Base-by-base conservation (phyloP, 2,888 invertebrate species). In the Osmoderma eremita region DNA sequence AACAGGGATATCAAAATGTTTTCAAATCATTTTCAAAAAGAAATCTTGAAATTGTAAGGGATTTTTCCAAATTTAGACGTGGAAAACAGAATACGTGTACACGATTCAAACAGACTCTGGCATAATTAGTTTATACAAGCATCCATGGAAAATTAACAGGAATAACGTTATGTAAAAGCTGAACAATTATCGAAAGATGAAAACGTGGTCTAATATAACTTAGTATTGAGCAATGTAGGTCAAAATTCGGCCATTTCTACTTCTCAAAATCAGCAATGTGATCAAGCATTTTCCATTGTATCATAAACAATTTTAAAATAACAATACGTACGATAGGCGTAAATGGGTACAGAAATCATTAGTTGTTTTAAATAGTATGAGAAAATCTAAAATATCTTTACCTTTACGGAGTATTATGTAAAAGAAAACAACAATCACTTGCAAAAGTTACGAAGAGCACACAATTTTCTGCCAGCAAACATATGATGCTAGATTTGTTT, bases 181-280 rank as follows among this genome's bases (percentile, higher is more conserved):
- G 30, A 18, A 30, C 45, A 20, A 45, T 56, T 56, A 24, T 48
- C n/a, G 18, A 18, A 36, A 56, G 8, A 45, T 22, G 53, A 41
- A 65, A 53, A 65, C 65, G 48, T 48, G 49, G 45, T 38, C 38
- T 45, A 54, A 65, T 45, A 56, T 20, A 48, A 48, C 73, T 72
- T 73, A 73, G 69, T 75, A 73, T 76, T 74, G 71, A 74, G 75
- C 74, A 80, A 82, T 81, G 79, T 83, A 82, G 83, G 83, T 83
- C 83, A 83, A 79, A 82, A 80, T 80, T 82, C 83, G 80, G 82
- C 83, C 83, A 83, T 83, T 82, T 78, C 78, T 77, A 78, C 78
- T 70, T 73, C 75, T 75, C 76, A 76, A 81, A 74, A 73, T 73
- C 70, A 72, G 74, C 78, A 80, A 80, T 80, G 80, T 81, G 80